Evolutionary conservation across 2,797 vertebrate genomes (phyloP), one percentile per base, ranked within the genome.

Genomic region (Mormyrops boulengeri): DNA sequence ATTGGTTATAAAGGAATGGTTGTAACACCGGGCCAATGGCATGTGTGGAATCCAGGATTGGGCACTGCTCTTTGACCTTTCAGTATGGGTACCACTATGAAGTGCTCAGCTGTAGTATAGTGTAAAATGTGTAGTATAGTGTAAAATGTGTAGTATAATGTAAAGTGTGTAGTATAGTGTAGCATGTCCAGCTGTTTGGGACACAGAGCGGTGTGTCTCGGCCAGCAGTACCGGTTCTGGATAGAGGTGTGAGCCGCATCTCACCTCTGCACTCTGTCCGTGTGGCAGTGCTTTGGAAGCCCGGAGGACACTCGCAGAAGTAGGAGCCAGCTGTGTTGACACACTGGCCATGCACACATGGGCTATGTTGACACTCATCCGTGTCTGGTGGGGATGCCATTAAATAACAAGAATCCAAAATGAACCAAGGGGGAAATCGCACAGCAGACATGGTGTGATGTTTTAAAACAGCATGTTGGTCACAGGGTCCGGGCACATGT

Each of bases 251-350:
- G 30, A 73, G 7, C 38, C 38, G 5, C 34, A 14, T 6, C 85
- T 87, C 85, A 99, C 98, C 98, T 97, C 96, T 93, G 93, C 98
- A 99, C 93, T 98, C 98, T 0, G 97, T 99, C 92, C 97, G 96
- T 62, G 97, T 99, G 11, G 97, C 93, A 0, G 98, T 99, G 89
- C 97, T 96, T 94, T 99, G 98, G 92, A 98, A 99, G 77, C 99
- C 99, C 73, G 94, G 0, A 7, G 97, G 97, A 94, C 99, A 99
- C 92, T 98, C 97, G 91, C 99, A 99, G 93, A 97, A 94, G 92
- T 99, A 99, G 0, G 98, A 99, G 3, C 99, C 99, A 2, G 95
- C 96, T 0, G 95, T 99, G 93, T 99, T 99, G 88, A 98, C 92
- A 91, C 99, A 99, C 55, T 97, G 97, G n/a, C 98, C 98, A 47